These are phyloP conservation scores for Nomada flava DNA, from an alignment of 2,888 invertebrate species.

Conservation along the genomic window DNA sequence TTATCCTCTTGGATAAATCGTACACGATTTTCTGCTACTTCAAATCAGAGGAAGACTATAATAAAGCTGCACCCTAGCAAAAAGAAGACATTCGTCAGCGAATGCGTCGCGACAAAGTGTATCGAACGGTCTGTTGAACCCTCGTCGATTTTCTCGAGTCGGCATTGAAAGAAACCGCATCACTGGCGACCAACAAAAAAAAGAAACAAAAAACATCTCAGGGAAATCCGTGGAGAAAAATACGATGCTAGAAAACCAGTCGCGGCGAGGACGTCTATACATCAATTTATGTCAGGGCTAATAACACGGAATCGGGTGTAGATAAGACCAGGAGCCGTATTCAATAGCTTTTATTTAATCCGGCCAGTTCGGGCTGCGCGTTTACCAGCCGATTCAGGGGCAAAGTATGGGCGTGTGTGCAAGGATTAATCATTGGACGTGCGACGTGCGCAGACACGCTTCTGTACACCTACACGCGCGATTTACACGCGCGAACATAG, in stretches of 20 bases:
- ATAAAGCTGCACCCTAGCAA: neutral
- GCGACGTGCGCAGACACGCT: conserved; percentile 38
- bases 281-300: conserved; percentile 62
- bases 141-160: neutral
- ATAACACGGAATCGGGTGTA: conserved; percentile 61
- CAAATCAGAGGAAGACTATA: too few species aligned
- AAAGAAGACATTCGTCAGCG: neutral
- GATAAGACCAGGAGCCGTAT: conserved; percentile 71
- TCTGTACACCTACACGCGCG: conserved; percentile 32
- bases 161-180: neutral
- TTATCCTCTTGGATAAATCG: too few species aligned
- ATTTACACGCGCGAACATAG: conserved; percentile 31
- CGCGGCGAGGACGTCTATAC: conserved; percentile 27
- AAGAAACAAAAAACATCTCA: neutral
- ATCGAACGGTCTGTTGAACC: neutral
- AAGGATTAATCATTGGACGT: conserved; percentile 67
- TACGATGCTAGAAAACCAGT: conserved; percentile 18
- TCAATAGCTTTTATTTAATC: conserved; percentile 70
- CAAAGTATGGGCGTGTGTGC: conserved; percentile 71
- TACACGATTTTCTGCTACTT: too few species aligned
- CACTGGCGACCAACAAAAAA: neutral
- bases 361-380: conserved; percentile 46
- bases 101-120: neutral
- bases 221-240: conserved; percentile 1
- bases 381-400: conserved; percentile 73